A percentile compares a stretch with the other conserved stretches of the same genome.
Conservation (phyloP, 2,113 vertebrate genomes). For the Odontophorus gujanensis region DNA sequence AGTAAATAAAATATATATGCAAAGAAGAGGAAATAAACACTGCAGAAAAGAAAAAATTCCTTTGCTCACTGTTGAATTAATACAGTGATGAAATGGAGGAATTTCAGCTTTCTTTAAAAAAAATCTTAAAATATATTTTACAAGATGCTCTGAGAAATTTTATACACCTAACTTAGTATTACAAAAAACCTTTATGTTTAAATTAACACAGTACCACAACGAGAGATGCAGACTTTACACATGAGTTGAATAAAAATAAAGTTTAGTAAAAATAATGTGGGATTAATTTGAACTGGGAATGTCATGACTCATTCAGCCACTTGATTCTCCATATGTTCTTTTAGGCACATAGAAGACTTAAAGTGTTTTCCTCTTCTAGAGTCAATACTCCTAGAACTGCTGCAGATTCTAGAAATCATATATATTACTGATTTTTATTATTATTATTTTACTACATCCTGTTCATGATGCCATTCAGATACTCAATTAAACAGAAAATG, state of each 20-base stretch:
- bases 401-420: neutral
- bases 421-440: neutral
- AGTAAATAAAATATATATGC: neutral
- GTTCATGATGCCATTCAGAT: neutral
- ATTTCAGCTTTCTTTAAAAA: neutral
- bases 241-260: neutral
- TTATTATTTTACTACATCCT: neutral
- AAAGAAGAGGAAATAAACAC: neutral
- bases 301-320: neutral
- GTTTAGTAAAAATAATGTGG: neutral
- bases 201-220: neutral
- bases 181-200: neutral
- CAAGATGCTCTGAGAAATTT: neutral
- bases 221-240: neutral
- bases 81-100: neutral
- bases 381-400: neutral
- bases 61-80: neutral
- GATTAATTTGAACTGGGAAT: neutral
- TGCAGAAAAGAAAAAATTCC: neutral
- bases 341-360: neutral
- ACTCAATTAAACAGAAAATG: neutral
- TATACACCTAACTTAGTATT: neutral
- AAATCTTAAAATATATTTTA: neutral
- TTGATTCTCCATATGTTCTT: neutral
- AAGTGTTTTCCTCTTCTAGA: neutral